Percentiles rank a stretch among this genome's conserved stretches.
These are phyloP conservation scores for Ancistrus triradiatus DNA, from an alignment of 2,113 vertebrate species.

Conservation along the genomic window DNA sequence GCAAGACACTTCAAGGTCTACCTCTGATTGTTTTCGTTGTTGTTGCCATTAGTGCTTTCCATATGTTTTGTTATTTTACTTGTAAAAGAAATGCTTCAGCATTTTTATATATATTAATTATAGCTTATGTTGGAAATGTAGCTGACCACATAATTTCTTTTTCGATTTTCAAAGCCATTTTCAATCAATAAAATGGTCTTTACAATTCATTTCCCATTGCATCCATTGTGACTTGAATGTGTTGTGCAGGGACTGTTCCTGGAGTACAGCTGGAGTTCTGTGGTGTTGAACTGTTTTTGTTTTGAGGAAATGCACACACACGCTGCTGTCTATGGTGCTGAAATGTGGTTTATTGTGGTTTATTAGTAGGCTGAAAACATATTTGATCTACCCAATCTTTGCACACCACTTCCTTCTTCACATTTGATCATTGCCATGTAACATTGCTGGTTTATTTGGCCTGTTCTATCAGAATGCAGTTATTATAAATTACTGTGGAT, in stretches of 20 bases:
- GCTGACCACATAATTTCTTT: background rate
- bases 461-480: no score
- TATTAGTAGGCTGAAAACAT: no score
- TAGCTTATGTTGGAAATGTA: constrained; percentile 1
- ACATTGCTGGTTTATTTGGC: no score
- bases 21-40: constrained; percentile 28
- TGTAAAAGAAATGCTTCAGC: background rate
- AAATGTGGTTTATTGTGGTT: constrained; percentile 12
- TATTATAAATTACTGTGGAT: no score
- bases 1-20: constrained; percentile 50
- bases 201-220: no score
- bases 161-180: background rate
- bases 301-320: constrained; percentile 7
- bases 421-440: no score
- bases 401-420: no score
- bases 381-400: no score
- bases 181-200: background rate
- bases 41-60: constrained; percentile 14
- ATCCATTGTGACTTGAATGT: no score
- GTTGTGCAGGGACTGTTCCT: background rate
- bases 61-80: constrained; percentile 6
- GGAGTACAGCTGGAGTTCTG: no score
- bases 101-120: constrained; percentile 44
- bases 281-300: constrained; percentile 9
- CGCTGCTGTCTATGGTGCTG: constrained; percentile 44